Percentiles rank a stretch among this genome's conserved stretches.
Conservation (phyloP, 2,888 invertebrate genomes). For the Diaperis boleti region DNA sequence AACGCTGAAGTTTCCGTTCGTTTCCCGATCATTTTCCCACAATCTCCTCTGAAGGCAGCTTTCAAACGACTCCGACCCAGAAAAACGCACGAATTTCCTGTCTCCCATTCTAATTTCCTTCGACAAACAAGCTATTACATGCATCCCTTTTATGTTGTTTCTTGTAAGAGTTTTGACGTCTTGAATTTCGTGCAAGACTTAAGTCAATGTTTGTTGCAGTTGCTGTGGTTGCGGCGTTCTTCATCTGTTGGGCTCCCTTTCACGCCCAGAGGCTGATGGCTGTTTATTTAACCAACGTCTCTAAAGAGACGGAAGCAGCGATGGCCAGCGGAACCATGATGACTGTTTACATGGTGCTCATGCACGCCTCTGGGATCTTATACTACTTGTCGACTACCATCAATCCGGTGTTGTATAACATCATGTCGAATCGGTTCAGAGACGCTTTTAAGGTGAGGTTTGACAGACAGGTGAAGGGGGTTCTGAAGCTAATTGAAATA, state of each 20-base stretch:
- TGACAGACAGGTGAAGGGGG: too few relatives aligned
- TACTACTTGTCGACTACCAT: slow-evolving; percentile 94
- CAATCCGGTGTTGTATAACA: slow-evolving; percentile 93
- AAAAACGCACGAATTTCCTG: too few relatives aligned
- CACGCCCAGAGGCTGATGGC: slow-evolving; percentile 91
- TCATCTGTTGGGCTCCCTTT: slow-evolving; percentile 93
- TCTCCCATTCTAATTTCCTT: background rate
- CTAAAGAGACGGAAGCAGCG: slow-evolving; percentile 60
- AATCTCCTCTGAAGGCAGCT: too few relatives aligned
- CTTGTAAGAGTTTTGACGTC: background rate
- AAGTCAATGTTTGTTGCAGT: slow-evolving; percentile 59
- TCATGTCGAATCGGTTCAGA: slow-evolving; percentile 94
- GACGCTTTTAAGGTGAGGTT: slow-evolving; percentile 88
- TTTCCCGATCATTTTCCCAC: background rate
- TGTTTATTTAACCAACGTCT: slow-evolving; percentile 73
- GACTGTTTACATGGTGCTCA: slow-evolving; percentile 74
- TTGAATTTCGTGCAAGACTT: slow-evolving; percentile 3
- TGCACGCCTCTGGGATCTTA: slow-evolving; percentile 87
- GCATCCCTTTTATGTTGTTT: background rate
- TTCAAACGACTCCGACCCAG: too few relatives aligned
- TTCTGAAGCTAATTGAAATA: too few relatives aligned
- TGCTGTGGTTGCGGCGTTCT: slow-evolving; percentile 91
- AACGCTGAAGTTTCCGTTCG: background rate
- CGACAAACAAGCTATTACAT: background rate
- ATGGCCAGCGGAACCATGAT: slow-evolving; percentile 43